phyloP scores from a whole-genome alignment of 1,140 invertebrate genomes.

The Cepaea nemoralis region DNA sequence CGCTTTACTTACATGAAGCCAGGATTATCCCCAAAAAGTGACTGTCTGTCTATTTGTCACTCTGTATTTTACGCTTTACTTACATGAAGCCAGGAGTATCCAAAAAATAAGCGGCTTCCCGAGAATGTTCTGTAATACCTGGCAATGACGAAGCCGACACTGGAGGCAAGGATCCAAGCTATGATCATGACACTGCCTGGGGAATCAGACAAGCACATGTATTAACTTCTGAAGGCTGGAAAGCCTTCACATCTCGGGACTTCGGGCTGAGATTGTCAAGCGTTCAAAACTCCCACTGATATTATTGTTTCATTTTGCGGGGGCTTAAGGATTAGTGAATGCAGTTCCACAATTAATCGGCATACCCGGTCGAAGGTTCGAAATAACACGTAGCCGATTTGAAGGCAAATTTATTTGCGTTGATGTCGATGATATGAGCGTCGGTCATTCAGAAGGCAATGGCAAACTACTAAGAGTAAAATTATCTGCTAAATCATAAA shows the following conservation, averaged over 20 bases:
- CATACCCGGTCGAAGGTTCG: too few species aligned
- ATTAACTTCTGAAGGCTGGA: background rate
- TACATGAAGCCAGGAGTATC: conserved; percentile 89
- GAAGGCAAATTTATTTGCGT: too few species aligned
- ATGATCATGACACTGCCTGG: conserved; percentile 83
- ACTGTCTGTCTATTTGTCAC: background rate
- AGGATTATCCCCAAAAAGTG: background rate
- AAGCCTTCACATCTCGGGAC: background rate
- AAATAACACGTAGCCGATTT: too few species aligned
- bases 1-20: background rate
- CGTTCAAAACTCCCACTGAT: background rate
- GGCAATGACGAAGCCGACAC: conserved; percentile 88
- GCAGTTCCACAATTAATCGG: background rate
- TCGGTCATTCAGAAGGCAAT: too few species aligned
- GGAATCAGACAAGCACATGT: background rate
- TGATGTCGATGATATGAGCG: too few species aligned
- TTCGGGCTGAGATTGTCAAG: background rate
- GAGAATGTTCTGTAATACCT: conserved; percentile 93
- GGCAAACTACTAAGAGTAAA: too few species aligned
- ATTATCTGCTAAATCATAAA: too few species aligned
- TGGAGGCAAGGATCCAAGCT: conserved; percentile 92
- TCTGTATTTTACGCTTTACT: background rate
- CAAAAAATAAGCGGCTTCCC: conserved; percentile 83
- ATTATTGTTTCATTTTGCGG: background rate
- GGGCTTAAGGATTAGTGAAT: too few species aligned